Evolutionary conservation across 2,888 invertebrate genomes (phyloP).

Genomic region (Caenorhabditis sp.): DNA sequence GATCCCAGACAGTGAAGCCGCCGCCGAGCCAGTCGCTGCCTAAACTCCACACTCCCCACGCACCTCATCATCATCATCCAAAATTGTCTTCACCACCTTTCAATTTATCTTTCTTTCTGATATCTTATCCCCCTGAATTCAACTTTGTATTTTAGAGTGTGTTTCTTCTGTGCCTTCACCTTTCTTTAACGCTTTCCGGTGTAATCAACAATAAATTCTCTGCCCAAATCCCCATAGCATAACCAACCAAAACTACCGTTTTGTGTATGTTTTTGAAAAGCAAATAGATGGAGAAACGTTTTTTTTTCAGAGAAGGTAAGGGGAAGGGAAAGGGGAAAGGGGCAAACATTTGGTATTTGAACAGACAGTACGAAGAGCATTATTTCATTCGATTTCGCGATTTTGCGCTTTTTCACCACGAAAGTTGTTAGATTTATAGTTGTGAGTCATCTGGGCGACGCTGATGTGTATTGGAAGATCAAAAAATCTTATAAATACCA

Average conservation of each 20-base stretch:
- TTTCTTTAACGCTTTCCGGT: slow-evolving; percentile 42
- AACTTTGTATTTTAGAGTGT: slow-evolving; percentile 53
- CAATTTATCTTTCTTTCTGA: not conserved
- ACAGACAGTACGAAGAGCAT: slow-evolving; percentile 50
- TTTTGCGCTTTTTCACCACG: not conserved
- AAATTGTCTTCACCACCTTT: slow-evolving; percentile 23
- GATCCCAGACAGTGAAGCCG: slow-evolving; percentile 64
- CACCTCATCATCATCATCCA: slow-evolving; percentile 22
- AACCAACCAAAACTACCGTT: too few relatives aligned
- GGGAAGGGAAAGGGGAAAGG: too few relatives aligned
- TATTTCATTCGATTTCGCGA: slow-evolving; percentile 8
- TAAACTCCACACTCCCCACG: slow-evolving; percentile 35
- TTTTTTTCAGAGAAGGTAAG: slow-evolving; percentile 29
- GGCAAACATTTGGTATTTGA: slow-evolving; percentile 40
- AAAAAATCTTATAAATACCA: slow-evolving; percentile 12
- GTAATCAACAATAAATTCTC: slow-evolving; percentile 37
- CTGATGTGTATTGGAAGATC: not conserved
- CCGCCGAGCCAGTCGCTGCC: slow-evolving; percentile 59
- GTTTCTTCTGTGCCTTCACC: slow-evolving; percentile 2
- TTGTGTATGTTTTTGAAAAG: slow-evolving; percentile 28
- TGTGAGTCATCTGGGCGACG: not conserved
- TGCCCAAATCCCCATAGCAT: not conserved
- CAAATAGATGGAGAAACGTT: slow-evolving; percentile 11
- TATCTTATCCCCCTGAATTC: slow-evolving; percentile 1
- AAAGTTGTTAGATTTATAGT: too few relatives aligned